phyloP scores from a whole-genome alignment of 1,140 invertebrate species.

The Zaprionus nigranus region DNA sequence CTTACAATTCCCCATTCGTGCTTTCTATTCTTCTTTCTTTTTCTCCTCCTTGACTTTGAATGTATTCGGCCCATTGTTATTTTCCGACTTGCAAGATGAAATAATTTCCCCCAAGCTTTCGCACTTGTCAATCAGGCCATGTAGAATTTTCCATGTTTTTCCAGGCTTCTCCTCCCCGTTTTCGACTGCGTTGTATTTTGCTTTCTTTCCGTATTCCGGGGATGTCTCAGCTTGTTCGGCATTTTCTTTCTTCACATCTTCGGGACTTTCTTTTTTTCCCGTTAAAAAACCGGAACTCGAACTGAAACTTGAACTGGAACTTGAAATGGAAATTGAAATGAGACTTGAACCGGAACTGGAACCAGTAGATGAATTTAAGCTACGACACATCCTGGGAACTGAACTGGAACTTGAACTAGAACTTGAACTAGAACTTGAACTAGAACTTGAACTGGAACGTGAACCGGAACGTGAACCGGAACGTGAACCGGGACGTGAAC shows the following conservation, averaged over 20 bases:
- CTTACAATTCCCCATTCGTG: too few species aligned
- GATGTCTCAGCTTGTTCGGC: too few species aligned
- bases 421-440: too few species aligned
- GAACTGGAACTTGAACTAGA: neutral
- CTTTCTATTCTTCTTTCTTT: neutral
- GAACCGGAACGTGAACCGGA: neutral
- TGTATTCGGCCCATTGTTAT: neutral
- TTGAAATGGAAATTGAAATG: too few species aligned
- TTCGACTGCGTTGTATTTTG: fast-evolving
- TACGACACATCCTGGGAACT: too few species aligned
- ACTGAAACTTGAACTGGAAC: too few species aligned
- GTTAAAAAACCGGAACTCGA: too few species aligned
- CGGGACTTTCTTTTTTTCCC: neutral
- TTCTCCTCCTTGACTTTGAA: neutral
- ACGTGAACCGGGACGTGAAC: too few species aligned
- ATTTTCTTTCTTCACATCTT: neutral
- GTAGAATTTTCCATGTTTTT: neutral
- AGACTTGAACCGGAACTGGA: too few species aligned
- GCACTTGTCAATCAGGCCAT: slow-evolving; percentile 6
- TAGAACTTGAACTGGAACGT: neutral
- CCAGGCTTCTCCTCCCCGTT: neutral
- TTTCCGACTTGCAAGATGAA: neutral
- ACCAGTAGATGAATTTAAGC: too few species aligned
- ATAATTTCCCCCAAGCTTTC: neutral
- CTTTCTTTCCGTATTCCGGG: too few species aligned